phyloP scores from a whole-genome alignment of 2,113 vertebrate species.

The Phyllostomus hastatus region DNA sequence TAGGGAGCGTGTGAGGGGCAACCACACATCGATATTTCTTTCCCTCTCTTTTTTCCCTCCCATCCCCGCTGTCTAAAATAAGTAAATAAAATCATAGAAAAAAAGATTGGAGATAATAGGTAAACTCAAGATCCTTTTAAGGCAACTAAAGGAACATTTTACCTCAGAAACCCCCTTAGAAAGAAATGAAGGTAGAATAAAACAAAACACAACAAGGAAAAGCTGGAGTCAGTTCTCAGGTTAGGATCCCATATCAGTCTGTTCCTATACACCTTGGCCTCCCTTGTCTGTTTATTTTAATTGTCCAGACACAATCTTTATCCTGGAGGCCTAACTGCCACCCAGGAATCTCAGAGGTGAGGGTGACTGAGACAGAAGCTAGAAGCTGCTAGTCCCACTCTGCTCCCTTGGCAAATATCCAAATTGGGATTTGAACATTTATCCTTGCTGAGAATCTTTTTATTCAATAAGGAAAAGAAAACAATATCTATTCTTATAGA shows the following conservation, averaged over 20 bases:
- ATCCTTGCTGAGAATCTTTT: not conserved
- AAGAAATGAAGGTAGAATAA: not conserved
- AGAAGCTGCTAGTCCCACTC: too few relatives aligned
- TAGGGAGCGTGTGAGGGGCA: too few relatives aligned
- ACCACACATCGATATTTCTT: too few relatives aligned
- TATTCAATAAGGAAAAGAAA: conserved; percentile 3
- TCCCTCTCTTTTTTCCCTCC: too few relatives aligned
- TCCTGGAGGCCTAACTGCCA: too few relatives aligned
- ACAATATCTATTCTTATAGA: not conserved
- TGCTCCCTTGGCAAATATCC: not conserved
- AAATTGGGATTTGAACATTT: not conserved
- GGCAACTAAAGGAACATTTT: not conserved
- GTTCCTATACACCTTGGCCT: not conserved
- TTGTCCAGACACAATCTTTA: not conserved
- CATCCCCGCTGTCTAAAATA: too few relatives aligned
- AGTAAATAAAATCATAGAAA: too few relatives aligned
- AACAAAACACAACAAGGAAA: not conserved
- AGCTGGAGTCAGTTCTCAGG: not conserved
- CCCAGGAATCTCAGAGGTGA: not conserved
- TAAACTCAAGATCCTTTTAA: not conserved
- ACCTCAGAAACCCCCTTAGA: not conserved
- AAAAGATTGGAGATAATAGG: not conserved
- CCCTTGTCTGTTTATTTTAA: not conserved
- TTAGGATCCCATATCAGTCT: not conserved
- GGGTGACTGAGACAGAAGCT: not conserved